Percentiles rank a stretch among this genome's conserved stretches.
Conservation (phyloP, 2,113 vertebrate species). For the Spilogale gracilis region DNA sequence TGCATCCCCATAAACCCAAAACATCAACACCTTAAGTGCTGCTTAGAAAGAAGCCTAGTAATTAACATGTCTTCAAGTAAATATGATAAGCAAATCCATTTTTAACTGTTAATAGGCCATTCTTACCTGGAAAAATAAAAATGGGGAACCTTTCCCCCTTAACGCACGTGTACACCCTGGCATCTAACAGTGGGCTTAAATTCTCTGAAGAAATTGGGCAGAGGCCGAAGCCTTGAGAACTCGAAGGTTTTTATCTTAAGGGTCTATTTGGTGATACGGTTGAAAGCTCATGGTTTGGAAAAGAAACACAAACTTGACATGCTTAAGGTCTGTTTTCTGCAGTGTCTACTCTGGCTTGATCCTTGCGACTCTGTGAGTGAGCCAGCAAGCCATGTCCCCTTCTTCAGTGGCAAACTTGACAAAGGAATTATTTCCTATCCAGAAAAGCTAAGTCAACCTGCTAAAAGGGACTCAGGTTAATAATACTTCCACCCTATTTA, state of each 20-base stretch:
- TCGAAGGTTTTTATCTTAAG: neutral
- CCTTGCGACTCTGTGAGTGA: neutral
- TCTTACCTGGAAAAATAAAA: constrained; percentile 1
- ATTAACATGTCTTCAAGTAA: neutral
- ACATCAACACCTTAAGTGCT: neutral
- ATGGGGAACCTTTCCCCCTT: neutral
- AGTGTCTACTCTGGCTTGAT: neutral
- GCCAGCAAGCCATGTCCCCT: neutral
- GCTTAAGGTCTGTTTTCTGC: neutral
- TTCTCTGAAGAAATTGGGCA: neutral
- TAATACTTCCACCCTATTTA: constrained; percentile 71
- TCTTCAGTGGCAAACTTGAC: neutral
- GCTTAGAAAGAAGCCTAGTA: neutral
- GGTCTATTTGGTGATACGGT: neutral
- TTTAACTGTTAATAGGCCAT: neutral
- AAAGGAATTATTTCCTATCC: constrained; percentile 62
- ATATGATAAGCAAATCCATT: neutral
- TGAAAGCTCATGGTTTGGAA: constrained; percentile 2
- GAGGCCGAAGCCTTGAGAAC: neutral
- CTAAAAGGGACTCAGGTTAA: constrained; percentile 74
- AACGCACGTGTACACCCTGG: neutral
- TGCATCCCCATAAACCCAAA: neutral
- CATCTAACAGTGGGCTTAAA: neutral
- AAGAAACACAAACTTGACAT: constrained; percentile 4
- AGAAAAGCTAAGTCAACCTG: constrained; percentile 61